Percentiles rank a stretch among this genome's conserved stretches.
phyloP scores from a whole-genome alignment of 1,140 invertebrate genomes.

The Dendrolimus kikuchii region DNA sequence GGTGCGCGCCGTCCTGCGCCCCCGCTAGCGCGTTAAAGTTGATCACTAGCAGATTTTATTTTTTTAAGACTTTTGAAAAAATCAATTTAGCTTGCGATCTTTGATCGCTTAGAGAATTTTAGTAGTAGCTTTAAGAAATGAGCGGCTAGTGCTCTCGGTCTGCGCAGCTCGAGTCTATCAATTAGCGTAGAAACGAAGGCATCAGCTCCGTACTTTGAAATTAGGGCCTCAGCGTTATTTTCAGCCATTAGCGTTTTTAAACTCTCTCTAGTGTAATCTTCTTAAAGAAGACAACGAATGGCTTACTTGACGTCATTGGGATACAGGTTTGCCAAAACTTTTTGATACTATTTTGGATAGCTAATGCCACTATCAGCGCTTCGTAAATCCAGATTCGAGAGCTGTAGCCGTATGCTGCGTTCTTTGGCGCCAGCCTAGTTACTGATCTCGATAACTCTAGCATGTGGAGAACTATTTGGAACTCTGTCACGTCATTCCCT shows the following conservation, averaged over 20 bases:
- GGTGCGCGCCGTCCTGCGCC: constrained; percentile 82
- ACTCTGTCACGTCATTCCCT: constrained; percentile 10
- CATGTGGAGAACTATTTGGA: constrained; percentile 33
- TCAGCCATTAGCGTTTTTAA: constrained; percentile 23
- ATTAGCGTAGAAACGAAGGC: constrained; percentile 4
- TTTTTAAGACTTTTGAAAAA: constrained; percentile 71
- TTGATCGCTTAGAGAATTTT: constrained; percentile 67
- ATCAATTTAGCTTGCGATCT: constrained; percentile 69
- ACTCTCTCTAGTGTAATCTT: constrained; percentile 19
- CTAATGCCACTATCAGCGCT: constrained; percentile 16
- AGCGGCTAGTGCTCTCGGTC: constrained; percentile 57
- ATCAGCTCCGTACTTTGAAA: constrained; percentile 11
- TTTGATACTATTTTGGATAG: constrained; percentile 13
- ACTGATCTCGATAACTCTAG: constrained; percentile 51
- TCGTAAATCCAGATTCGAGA: constrained; percentile 34
- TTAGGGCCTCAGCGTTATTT: constrained; percentile 15
- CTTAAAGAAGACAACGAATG: constrained; percentile 31
- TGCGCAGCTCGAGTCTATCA: constrained; percentile 16
- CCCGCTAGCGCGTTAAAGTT: constrained; percentile 66
- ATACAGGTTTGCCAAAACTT: constrained; percentile 8
- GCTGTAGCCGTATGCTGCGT: constrained; percentile 46
- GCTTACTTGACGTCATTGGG: constrained; percentile 13
- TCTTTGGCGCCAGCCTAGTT: constrained; percentile 47
- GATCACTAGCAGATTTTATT: constrained; percentile 71
- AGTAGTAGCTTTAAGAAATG: constrained; percentile 65